Evolutionary conservation across 2,113 vertebrate genomes (phyloP).

Genomic region (Strigops habroptila): DNA sequence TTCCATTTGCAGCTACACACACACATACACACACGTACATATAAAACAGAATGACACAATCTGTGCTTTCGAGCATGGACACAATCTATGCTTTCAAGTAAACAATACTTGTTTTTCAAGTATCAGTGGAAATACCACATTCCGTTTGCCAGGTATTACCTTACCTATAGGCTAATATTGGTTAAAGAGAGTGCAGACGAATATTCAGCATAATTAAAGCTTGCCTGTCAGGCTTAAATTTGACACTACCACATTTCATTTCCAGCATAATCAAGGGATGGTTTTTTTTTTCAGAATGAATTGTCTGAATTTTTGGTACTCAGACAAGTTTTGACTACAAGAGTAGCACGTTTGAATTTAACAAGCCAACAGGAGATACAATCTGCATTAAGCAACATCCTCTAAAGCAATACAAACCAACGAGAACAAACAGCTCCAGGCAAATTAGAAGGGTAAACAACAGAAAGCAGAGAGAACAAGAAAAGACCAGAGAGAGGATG

Average conservation of each 20-base stretch:
- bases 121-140: accelerated
- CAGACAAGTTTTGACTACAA: not conserved
- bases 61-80: not conserved
- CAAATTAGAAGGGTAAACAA: constrained; percentile 35
- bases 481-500: not conserved
- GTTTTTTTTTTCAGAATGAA: not conserved
- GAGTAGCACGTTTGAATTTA: not conserved
- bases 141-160: accelerated
- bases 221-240: not conserved
- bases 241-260: not conserved
- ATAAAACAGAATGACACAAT: not conserved
- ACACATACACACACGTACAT: not conserved
- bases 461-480: constrained; percentile 3
- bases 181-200: not conserved
- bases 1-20: not conserved
- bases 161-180: accelerated
- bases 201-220: not conserved
- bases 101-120: not conserved
- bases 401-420: constrained; percentile 10
- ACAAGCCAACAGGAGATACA: not conserved
- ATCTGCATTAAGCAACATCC: not conserved
- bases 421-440: constrained; percentile 39
- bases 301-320: not conserved
- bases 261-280: not conserved
- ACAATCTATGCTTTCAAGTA: not conserved